Evolutionary conservation across 2,797 vertebrate genomes (phyloP).

Genomic region (Pagetopsis macropterus): DNA sequence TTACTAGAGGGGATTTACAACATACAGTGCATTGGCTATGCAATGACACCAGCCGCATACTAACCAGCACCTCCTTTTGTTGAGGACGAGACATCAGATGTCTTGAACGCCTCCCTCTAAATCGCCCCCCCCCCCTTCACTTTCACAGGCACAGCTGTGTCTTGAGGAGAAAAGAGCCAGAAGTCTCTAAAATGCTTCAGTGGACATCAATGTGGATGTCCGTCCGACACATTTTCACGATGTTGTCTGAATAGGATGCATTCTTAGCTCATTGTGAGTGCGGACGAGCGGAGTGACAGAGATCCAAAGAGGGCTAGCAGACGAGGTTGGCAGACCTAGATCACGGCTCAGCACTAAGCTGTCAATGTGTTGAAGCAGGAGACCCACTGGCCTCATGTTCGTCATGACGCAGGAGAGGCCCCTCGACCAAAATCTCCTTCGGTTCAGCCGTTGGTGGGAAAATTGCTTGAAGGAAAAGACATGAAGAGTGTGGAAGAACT

Average conservation of each 20-base stretch:
- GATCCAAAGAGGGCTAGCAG: constrained; percentile 65
- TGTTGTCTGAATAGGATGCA: constrained; percentile 64
- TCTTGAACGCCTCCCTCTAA: constrained; percentile 70
- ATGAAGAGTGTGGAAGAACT: constrained; percentile 13
- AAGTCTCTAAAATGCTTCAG: constrained; percentile 79
- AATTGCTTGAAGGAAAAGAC: constrained; percentile 28
- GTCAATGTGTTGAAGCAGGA: constrained; percentile 60
- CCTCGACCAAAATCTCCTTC: constrained; percentile 54
- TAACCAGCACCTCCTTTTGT: constrained; percentile 75
- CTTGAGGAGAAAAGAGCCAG: constrained; percentile 67
- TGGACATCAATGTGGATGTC: constrained; percentile 74
- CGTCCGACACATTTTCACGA: constrained; percentile 71
- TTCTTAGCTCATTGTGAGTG: constrained; percentile 64
- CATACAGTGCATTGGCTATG: constrained; percentile 58
- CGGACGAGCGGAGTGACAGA: constrained; percentile 53
- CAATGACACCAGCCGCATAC: constrained; percentile 69
- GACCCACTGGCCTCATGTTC: constrained; percentile 47
- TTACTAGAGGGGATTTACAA: constrained; percentile 70
- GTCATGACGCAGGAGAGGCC: constrained; percentile 39
- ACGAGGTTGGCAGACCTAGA: constrained; percentile 66
- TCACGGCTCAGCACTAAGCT: constrained; percentile 54
- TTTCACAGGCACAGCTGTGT: constrained; percentile 70
- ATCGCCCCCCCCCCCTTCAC: constrained; percentile 59
- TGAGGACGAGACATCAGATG: constrained; percentile 72
- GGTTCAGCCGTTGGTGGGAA: constrained; percentile 39